Conservation (phyloP, 2,888 invertebrate genomes). For the Steinernema hermaphroditum region DNA sequence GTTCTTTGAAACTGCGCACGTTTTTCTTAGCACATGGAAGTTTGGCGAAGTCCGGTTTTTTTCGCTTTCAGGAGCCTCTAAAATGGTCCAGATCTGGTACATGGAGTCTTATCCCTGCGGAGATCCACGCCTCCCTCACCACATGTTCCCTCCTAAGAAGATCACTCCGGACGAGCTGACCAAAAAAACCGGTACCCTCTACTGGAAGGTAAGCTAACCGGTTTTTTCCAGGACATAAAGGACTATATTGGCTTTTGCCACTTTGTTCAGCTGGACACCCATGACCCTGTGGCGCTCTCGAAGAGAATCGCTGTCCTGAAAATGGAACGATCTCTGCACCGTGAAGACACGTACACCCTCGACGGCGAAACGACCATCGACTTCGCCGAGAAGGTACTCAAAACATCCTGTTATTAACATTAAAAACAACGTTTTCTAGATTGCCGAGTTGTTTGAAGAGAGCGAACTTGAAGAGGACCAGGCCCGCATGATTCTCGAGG, state of each 20-base stretch:
- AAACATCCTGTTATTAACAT: background rate
- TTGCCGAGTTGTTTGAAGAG: conserved; percentile 64
- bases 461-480: conserved; percentile 55
- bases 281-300: conserved; percentile 57
- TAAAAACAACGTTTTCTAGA: conserved; percentile 38
- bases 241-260: background rate
- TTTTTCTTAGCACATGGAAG: background rate
- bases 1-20: background rate
- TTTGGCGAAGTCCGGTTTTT: no score
- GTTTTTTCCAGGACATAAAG: conserved; percentile 28
- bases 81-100: conserved; percentile 87
- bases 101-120: conserved; percentile 75
- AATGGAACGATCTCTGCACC: conserved; percentile 59
- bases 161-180: conserved; percentile 75
- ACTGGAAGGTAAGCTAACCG: conserved; percentile 77
- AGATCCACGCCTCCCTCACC: conserved; percentile 85
- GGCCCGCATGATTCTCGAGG: conserved; percentile 63
- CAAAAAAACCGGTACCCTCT: conserved; percentile 81
- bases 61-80: background rate
- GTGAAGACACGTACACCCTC: conserved; percentile 64
- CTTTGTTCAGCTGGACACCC: conserved; percentile 51
- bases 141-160: conserved; percentile 77
- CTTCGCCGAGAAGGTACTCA: conserved; percentile 59
- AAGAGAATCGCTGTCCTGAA: conserved; percentile 61
- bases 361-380: conserved; percentile 61